Conservation (phyloP, 2,797 vertebrate species). For the Muscicapa striata region DNA sequence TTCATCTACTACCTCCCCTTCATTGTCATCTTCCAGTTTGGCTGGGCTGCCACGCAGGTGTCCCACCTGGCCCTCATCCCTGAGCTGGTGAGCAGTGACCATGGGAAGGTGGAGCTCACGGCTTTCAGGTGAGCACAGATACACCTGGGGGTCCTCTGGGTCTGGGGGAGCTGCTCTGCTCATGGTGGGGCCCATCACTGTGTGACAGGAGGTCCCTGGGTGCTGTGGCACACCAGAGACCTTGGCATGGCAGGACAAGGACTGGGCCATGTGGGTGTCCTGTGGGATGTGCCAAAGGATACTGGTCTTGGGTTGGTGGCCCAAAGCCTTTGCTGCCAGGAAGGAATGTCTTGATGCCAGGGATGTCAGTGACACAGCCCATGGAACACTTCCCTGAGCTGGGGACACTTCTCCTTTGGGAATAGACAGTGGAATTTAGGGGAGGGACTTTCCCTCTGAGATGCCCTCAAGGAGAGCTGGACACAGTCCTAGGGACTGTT, state of each 20-base stretch:
- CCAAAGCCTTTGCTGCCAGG: neutral
- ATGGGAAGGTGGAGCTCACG: constrained; percentile 93
- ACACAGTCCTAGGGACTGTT: rapidly evolving
- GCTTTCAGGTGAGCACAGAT: constrained; percentile 84
- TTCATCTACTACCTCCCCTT: constrained; percentile 89
- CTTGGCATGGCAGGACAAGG: rapidly evolving
- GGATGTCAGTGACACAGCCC: neutral
- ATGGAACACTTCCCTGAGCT: neutral
- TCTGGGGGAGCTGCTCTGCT: neutral
- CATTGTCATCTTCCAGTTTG: constrained; percentile 92
- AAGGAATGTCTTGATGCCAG: neutral
- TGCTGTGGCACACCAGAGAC: neutral
- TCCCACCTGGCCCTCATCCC: constrained; percentile 95
- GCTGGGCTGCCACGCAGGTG: constrained; percentile 95
- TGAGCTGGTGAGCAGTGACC: constrained; percentile 85
- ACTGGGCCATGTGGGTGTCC: neutral
- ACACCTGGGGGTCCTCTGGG: neutral
- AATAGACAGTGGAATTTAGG: neutral
- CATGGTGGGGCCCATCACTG: neutral
- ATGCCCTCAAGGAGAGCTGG: neutral
- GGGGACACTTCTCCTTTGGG: neutral
- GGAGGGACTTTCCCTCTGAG: neutral
- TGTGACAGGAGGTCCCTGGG: neutral
- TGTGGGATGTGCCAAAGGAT: neutral
- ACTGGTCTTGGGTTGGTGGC: neutral